Evolutionary conservation across 2,113 vertebrate genomes (phyloP).

Genomic region (Craseonycteris thonglongyai): DNA sequence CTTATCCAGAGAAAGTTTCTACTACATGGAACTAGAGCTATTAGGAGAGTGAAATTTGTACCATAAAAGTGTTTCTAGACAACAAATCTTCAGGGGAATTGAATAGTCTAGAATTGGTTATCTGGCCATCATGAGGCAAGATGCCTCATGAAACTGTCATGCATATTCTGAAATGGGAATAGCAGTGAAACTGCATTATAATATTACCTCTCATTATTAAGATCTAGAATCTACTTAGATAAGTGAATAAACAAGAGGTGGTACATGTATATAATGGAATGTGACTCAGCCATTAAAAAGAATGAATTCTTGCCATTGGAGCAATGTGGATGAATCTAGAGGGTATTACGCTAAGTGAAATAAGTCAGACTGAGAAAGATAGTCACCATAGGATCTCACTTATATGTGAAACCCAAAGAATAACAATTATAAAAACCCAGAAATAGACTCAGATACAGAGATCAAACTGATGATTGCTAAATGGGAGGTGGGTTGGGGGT

Average conservation of each 20-base stretch:
- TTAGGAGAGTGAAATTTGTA: neutral
- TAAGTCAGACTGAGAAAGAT: neutral
- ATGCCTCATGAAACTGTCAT: neutral
- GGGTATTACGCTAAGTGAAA: neutral
- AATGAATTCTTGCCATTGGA: neutral
- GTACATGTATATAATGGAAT: neutral
- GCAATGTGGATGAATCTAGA: neutral
- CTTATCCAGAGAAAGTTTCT: neutral
- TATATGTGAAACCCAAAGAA: neutral
- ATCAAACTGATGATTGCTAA: neutral
- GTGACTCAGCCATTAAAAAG: neutral
- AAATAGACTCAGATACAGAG: neutral
- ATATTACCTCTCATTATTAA: neutral
- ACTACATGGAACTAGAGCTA: neutral
- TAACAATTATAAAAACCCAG: neutral
- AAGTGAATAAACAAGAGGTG: neutral
- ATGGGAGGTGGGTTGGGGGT: neutral
- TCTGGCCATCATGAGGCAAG: neutral
- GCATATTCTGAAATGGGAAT: neutral
- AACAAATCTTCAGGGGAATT: neutral
- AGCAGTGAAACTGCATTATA: neutral
- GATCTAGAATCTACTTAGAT: neutral
- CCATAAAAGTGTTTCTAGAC: neutral
- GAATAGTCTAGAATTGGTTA: neutral
- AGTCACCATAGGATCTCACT: neutral